Base-by-base conservation (phyloP, 2,113 vertebrate species). In the Motacilla tschutschensis region DNA sequence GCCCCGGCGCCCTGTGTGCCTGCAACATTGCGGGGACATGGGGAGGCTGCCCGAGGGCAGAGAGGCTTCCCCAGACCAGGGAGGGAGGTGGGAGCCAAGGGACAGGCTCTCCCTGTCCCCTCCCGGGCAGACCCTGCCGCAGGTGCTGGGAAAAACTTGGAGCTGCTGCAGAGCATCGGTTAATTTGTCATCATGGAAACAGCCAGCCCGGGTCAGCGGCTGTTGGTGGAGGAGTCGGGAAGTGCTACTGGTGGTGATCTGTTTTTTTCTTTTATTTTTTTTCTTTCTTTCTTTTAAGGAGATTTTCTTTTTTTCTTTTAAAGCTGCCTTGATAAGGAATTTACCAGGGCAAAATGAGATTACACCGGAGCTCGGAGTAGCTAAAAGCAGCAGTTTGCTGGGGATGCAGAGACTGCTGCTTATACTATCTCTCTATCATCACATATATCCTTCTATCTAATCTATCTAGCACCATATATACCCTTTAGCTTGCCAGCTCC, bases 401-500 rank as follows among this genome's bases (percentile, higher is more conserved):
- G 43, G 63, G 43, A 88, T 33, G 43, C 38, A 0, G 79, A 86
- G 71, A 64, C 78, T 76, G 83, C 74, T 70, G 78, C 80, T 85
- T 81, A 57, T 40, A 1, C 77, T 88, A 75, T 93, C 93, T 87
- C 84, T 74, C 85, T 81, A 87, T 92, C 86, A 88, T 62, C 88
- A 69, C 83, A 91, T 76, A 88, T 70, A 92, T 92, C 93, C 90
- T 93, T 94, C 94, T 59, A 92, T 95, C 92, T 91, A 43, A 94
- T 94, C 91, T 85, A 92, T 88, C 91, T 79, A 73, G 91, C 84
- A 85, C 82, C 60, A 6, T 90, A 85, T 91, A 90, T 72, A 91
- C 91, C 89, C 89, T 92, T 88, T 90, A 95, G 87, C 94, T 82
- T 36, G 13, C 87, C 82, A 63, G 89, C 84, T 93, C 89, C 82